Conservation (phyloP, 2,888 invertebrate species). For the Leptarthrus brevirostris region DNA sequence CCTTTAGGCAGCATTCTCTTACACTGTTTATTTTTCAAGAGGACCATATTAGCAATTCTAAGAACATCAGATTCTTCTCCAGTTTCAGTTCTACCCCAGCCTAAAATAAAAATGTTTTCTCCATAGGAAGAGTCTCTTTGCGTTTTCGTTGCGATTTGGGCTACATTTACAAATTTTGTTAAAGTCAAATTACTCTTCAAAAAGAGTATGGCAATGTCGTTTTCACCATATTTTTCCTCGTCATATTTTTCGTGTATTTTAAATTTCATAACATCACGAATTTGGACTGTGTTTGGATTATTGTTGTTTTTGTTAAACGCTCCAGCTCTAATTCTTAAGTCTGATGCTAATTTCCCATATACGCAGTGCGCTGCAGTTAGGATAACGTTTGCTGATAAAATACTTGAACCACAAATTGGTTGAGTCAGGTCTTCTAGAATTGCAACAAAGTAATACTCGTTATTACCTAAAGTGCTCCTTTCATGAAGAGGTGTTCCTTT, state of each 20-base stretch:
- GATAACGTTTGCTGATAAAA: neutral
- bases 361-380: conserved; percentile 9
- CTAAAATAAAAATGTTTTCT: neutral
- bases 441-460: neutral
- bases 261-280: neutral
- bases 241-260: neutral
- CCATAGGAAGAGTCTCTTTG: neutral
- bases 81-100: neutral
- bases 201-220: neutral
- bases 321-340: neutral
- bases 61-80: neutral
- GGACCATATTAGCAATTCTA: neutral
- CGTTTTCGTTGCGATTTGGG: neutral
- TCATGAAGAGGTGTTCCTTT: neutral
- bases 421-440: neutral
- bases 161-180: neutral
- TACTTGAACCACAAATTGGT: neutral
- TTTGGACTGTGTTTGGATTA: neutral
- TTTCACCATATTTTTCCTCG: neutral
- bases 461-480: no score
- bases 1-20: neutral
- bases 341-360: no score
- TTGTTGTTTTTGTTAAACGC: neutral
- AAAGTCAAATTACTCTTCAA: neutral
- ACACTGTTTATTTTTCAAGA: neutral